A percentile compares a stretch with the other conserved stretches of the same genome.
These are phyloP conservation scores for Danaus melanippus DNA, from an alignment of 1,140 invertebrate genomes.

Conservation along the genomic window DNA sequence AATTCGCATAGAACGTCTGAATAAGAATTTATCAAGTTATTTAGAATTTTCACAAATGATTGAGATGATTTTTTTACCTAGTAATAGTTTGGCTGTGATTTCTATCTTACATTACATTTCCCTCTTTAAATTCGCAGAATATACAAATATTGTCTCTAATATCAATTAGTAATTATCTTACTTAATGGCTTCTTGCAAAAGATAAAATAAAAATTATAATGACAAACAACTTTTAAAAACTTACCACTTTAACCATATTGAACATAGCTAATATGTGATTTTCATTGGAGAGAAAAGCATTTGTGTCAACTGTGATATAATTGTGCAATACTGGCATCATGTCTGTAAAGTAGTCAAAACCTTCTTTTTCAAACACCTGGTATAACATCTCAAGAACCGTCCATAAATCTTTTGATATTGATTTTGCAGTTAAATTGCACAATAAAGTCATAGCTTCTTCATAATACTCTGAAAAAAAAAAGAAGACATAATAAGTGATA, in stretches of 20 bases:
- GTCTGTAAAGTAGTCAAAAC: constrained; percentile 97
- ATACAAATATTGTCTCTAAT: too few relatives aligned
- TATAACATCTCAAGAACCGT: constrained; percentile 87
- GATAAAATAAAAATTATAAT: constrained; percentile 3
- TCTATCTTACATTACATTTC: too few relatives aligned
- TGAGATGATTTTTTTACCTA: too few relatives aligned
- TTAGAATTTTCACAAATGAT: too few relatives aligned
- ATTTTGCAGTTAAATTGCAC: constrained; percentile 91
- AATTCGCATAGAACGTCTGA: too few relatives aligned
- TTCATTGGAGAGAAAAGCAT: constrained; percentile 92
- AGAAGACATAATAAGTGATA: constrained; percentile 9
- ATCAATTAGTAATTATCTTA: not conserved
- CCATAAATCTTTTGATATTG: constrained; percentile 96
- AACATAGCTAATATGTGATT: constrained; percentile 93
- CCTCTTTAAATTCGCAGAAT: too few relatives aligned
- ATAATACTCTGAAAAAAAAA: constrained; percentile 87
- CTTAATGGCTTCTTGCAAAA: not conserved
- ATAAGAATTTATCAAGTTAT: too few relatives aligned
- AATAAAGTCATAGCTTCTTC: constrained; percentile 96
- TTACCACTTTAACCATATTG: constrained; percentile 95
- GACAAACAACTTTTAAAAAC: constrained; percentile 26
- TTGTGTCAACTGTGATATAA: constrained; percentile 96
- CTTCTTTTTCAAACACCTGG: constrained; percentile 92
- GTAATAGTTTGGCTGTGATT: too few relatives aligned
- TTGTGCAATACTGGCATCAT: constrained; percentile 99